A percentile compares a stretch with the other conserved stretches of the same genome.
Evolutionary conservation across 2,797 vertebrate genomes (phyloP).

Genomic region (Micromesistius poutassou): DNA sequence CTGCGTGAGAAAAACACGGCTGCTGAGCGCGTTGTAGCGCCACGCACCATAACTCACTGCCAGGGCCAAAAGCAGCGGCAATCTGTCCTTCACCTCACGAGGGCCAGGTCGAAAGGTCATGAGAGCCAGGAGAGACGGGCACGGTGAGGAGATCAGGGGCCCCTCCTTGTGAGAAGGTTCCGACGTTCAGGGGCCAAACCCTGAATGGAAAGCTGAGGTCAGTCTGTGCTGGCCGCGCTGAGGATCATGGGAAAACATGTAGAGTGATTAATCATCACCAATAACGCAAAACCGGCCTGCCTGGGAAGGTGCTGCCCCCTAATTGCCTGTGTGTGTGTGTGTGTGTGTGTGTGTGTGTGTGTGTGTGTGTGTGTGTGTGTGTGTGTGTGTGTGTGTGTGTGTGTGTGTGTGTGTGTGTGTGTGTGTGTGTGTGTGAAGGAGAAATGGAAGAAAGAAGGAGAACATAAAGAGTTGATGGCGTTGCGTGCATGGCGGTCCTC

Average conservation of each 20-base stretch:
- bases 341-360: no score
- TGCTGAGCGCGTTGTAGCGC: conserved; percentile 24
- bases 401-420: conserved; percentile 21
- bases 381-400: conserved; percentile 43
- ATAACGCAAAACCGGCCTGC: conserved; percentile 64
- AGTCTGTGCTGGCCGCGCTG: conserved; percentile 33
- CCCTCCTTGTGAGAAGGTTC: conserved; percentile 51
- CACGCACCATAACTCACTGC: conserved; percentile 48
- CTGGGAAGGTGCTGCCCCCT: conserved; percentile 35
- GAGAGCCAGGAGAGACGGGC: conserved; percentile 25
- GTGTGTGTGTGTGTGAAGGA: conserved; percentile 32
- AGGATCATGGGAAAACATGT: conserved; percentile 62
- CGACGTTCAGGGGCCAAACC: conserved; percentile 43
- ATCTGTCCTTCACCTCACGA: conserved; percentile 27
- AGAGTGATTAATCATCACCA: conserved; percentile 63
- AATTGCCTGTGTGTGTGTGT: conserved; percentile 42
- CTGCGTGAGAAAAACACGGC: conserved; percentile 57
- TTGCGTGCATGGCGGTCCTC: neutral
- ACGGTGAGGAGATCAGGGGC: conserved; percentile 43
- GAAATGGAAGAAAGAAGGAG: neutral
- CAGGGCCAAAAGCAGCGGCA: conserved; percentile 23
- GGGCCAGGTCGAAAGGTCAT: conserved; percentile 58
- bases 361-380: conserved; percentile 34
- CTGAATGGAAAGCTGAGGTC: conserved; percentile 52
- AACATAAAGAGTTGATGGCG: neutral